Conservation (phyloP, 2,113 vertebrate species). For the Gadus macrocephalus region DNA sequence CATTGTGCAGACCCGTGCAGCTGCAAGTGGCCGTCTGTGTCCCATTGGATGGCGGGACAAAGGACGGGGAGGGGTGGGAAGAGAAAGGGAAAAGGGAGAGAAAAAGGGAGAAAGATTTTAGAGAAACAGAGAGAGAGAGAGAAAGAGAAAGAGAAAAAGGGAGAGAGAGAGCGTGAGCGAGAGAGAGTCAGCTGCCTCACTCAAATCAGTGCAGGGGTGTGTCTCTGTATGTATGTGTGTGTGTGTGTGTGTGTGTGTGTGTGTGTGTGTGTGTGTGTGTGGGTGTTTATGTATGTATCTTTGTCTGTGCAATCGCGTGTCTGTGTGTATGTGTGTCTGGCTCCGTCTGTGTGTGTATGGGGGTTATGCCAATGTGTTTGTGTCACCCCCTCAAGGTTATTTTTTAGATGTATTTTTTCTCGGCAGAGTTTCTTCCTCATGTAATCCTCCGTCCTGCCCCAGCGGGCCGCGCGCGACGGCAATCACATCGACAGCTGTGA, state of each 20-base stretch:
- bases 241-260: too few species aligned
- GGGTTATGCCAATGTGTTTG: too few species aligned
- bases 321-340: background rate
- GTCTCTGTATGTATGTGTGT: too few species aligned
- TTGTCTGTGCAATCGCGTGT: too few species aligned
- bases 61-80: too few species aligned
- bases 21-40: constrained; percentile 4
- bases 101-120: background rate
- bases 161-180: background rate
- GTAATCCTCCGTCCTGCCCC: constrained; percentile 7
- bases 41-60: background rate
- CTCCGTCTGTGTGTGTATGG: background rate
- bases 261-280: too few species aligned
- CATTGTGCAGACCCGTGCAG: background rate
- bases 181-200: constrained; percentile 2
- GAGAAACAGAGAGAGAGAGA: too few species aligned
- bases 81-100: background rate
- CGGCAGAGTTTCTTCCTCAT: background rate
- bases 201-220: background rate
- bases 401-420: too few species aligned
- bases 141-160: too few species aligned
- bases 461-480: background rate
- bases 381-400: too few species aligned
- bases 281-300: too few species aligned
- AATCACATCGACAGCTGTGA: constrained; percentile 17